Percentiles rank a stretch among this genome's conserved stretches.
Evolutionary conservation across 1,140 invertebrate genomes (phyloP).

Genomic region (Eubasilissa regina): DNA sequence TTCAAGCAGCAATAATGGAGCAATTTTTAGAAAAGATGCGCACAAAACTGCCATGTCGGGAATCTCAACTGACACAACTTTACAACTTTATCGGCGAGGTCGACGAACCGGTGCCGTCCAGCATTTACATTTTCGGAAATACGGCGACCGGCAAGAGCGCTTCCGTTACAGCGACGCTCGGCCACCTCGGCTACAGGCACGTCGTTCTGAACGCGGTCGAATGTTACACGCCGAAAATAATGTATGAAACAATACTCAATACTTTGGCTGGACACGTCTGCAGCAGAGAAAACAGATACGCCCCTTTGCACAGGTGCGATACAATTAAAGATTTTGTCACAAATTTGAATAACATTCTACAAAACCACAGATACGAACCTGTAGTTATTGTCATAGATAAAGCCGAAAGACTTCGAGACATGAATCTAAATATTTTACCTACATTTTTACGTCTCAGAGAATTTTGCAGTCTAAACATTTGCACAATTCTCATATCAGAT

Average conservation of each 20-base stretch:
- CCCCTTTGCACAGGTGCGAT: conserved; percentile 75
- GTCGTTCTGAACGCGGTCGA: conserved; percentile 87
- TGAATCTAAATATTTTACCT: conserved; percentile 81
- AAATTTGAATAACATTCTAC: conserved; percentile 67
- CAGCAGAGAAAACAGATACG: conserved; percentile 63
- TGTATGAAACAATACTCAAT: conserved; percentile 84
- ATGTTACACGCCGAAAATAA: conserved; percentile 81
- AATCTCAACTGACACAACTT: conserved; percentile 74
- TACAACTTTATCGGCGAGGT: conserved; percentile 74
- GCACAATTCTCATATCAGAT: conserved; percentile 84
- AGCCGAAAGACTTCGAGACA: conserved; percentile 82
- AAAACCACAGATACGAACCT: conserved; percentile 66
- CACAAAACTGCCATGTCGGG: conserved; percentile 73
- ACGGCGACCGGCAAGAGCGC: conserved; percentile 86
- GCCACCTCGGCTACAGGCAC: conserved; percentile 75
- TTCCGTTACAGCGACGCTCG: conserved; percentile 75
- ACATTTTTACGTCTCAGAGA: conserved; percentile 82
- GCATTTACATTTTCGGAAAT: conserved; percentile 84
- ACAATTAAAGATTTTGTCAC: conserved; percentile 83
- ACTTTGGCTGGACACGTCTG: conserved; percentile 70
- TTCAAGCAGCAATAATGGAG: conserved; percentile 63
- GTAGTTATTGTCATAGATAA: conserved; percentile 83
- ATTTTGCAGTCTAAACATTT: conserved; percentile 80
- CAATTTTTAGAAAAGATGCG: conserved; percentile 65
- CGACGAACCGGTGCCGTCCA: conserved; percentile 75